Evolutionary conservation across 1,140 invertebrate genomes (phyloP).

Genomic region (Luehdorfia chinensis): DNA sequence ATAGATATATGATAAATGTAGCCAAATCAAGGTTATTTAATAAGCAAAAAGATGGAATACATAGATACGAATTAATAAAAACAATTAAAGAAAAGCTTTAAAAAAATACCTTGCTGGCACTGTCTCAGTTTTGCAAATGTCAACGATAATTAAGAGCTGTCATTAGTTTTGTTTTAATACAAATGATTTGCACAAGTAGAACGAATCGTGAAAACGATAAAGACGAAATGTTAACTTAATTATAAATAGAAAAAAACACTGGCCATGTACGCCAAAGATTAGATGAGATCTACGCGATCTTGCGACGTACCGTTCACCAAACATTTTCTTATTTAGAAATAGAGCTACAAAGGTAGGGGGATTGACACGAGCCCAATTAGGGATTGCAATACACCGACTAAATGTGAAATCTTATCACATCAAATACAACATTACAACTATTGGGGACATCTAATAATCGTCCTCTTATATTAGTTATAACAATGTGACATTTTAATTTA

Average conservation of each 20-base stretch:
- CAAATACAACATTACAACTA: conserved; percentile 65
- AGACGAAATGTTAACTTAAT: neutral
- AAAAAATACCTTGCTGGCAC: conserved; percentile 1
- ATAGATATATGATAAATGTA: conserved; percentile 12
- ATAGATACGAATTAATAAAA: neutral
- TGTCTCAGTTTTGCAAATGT: neutral
- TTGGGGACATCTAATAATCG: conserved; percentile 47
- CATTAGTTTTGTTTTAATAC: neutral
- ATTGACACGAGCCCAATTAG: conserved; percentile 44
- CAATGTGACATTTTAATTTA: conserved; percentile 63
- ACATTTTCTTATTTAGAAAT: conserved; percentile 13
- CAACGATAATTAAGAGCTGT: conserved; percentile 11
- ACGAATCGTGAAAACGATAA: conserved; percentile 3
- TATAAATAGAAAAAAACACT: conserved; percentile 15
- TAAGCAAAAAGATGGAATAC: conserved; percentile 7
- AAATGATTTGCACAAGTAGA: neutral
- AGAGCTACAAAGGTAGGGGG: conserved; percentile 38
- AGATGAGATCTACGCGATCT: conserved; percentile 16
- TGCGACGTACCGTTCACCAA: conserved; percentile 11
- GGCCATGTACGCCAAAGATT: conserved; percentile 5
- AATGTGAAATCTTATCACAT: conserved; percentile 61
- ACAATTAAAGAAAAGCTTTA: no score
- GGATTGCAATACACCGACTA: conserved; percentile 63
- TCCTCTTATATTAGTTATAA: conserved; percentile 60
- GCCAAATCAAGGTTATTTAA: conserved; percentile 4